Evolutionary conservation across 2,888 invertebrate species (phyloP), one percentile per base, ranked within the genome.

Genomic region (Itoplectis maculator): DNA sequence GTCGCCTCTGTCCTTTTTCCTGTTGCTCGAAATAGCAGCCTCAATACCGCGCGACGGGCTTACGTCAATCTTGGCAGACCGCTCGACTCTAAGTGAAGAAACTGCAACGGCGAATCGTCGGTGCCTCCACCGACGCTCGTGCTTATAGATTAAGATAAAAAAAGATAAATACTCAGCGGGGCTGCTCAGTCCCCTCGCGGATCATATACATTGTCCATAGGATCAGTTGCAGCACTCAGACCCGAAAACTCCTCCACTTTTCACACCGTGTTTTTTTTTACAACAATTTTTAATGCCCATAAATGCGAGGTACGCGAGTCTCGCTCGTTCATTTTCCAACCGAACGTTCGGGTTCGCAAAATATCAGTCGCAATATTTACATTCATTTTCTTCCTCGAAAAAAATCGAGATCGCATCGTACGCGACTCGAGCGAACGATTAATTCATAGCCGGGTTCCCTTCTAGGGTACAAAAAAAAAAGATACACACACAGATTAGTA

Each of bases 21-120:
- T 68, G 85, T 79, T 81, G n/a, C 88, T 88, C 85, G 84, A 89
- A 89, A 89, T 89, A 89, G 87, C 85, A 88, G 77, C 87, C 89
- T 84, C 88, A 87, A 89, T 89, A 88, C 85, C 81, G 73, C 81
- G 77, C 11, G 47, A n/a, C n/a, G n/a, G n/a, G 84, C 85, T 87
- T 88, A 77, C 88, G 88, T 88, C 87, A 88, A 88, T 85, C 81
- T 88, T 88, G 88, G 87, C 89, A 87, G 75, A 73, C 77, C 79
- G 51, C 47, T 66, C 81, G 29, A 66, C 74, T 29, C 5, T 29
- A 59, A 78, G 73, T 85, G 85, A 85, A 72, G 84, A 84, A 85
- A 78, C 72, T 59, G 63, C 49, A 73, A 51, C 81, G 66, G 29
- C 29, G 3, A 35, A 76, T 81, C 70, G 65, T 59, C 42, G 29